These are phyloP conservation scores for Tachina lurida DNA, from an alignment of 2,888 invertebrate species.

Conservation along the genomic window DNA sequence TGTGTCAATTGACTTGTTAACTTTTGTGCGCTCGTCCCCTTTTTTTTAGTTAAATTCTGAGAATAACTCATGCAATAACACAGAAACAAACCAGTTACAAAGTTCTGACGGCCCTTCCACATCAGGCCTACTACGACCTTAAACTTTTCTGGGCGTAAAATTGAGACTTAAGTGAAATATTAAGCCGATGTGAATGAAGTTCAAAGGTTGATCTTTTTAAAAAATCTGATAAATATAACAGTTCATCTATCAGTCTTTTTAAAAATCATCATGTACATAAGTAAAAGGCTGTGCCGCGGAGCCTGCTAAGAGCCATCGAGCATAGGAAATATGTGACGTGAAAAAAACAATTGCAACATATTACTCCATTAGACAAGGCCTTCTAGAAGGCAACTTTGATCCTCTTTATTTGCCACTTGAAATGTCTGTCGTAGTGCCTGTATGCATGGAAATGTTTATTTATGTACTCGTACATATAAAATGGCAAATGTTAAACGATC, in stretches of 20 bases:
- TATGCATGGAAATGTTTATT: background rate
- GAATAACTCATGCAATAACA: slow-evolving; percentile 13
- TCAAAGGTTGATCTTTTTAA: too few relatives aligned
- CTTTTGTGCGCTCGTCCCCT: slow-evolving; percentile 4
- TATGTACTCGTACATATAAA: slow-evolving; percentile 31
- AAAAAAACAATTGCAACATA: too few relatives aligned
- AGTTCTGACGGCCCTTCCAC: background rate
- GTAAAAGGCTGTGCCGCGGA: too few relatives aligned
- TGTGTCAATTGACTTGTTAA: slow-evolving; percentile 7
- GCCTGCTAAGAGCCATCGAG: too few relatives aligned
- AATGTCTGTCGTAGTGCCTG: slow-evolving; percentile 6
- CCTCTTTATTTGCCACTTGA: background rate
- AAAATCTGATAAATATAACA: too few relatives aligned
- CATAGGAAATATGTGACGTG: too few relatives aligned
- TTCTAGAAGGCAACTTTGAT: background rate
- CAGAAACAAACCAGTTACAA: background rate
- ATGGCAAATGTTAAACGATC: slow-evolving; percentile 70
- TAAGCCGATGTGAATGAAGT: too few relatives aligned
- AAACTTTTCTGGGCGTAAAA: background rate
- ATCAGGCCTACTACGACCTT: too few relatives aligned
- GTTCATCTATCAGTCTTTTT: too few relatives aligned
- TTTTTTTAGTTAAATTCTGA: slow-evolving; percentile 9
- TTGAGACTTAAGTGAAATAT: too few relatives aligned
- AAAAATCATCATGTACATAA: too few relatives aligned
- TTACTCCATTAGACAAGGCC: background rate